These are phyloP conservation scores for Pyrochroa serraticornis DNA, from an alignment of 2,888 invertebrate species.

Conservation along the genomic window DNA sequence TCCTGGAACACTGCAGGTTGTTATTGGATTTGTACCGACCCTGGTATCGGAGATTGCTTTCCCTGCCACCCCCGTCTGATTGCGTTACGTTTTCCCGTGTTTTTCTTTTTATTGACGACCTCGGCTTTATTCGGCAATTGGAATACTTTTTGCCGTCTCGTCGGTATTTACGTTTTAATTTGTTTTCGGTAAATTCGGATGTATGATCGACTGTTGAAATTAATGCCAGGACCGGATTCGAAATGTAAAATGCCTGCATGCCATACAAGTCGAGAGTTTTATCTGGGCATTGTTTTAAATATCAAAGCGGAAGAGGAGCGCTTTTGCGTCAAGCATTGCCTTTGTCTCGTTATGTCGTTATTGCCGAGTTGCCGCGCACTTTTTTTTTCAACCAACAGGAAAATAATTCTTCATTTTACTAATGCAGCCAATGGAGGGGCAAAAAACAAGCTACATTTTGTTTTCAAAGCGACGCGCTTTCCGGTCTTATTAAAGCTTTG, in stretches of 20 bases:
- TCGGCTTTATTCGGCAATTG: conserved; percentile 1
- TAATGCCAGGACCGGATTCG: conserved; percentile 29
- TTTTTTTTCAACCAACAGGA: conserved; percentile 8
- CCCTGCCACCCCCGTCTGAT: conserved; percentile 27
- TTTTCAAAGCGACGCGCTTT: conserved; percentile 6
- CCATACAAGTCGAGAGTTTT: conserved; percentile 19
- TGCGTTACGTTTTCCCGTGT: conserved; percentile 28
- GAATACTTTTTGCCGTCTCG: conserved; percentile 4
- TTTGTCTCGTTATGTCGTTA: conserved; percentile 25
- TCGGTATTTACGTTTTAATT: too few relatives aligned
- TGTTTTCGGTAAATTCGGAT: too few relatives aligned
- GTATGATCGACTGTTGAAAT: conserved; percentile 11
- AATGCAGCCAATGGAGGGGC: conserved; percentile 33
- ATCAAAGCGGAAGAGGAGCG: conserved; percentile 32
- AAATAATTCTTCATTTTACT: conserved; percentile 35
- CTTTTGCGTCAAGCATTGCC: conserved; percentile 31
- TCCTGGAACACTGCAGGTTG: conserved; percentile 36
- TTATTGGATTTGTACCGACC: conserved; percentile 40
- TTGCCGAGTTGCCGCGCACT: conserved; percentile 18
- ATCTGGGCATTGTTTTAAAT: conserved; percentile 38
- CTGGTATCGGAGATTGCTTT: conserved; percentile 37
- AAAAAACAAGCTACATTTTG: conserved; percentile 8
- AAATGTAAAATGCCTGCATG: conserved; percentile 39
- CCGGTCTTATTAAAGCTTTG: not conserved
- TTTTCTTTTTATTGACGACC: conserved; percentile 24